Conservation (phyloP, 2,797 vertebrate species). For the Lepus oiostolus region DNA sequence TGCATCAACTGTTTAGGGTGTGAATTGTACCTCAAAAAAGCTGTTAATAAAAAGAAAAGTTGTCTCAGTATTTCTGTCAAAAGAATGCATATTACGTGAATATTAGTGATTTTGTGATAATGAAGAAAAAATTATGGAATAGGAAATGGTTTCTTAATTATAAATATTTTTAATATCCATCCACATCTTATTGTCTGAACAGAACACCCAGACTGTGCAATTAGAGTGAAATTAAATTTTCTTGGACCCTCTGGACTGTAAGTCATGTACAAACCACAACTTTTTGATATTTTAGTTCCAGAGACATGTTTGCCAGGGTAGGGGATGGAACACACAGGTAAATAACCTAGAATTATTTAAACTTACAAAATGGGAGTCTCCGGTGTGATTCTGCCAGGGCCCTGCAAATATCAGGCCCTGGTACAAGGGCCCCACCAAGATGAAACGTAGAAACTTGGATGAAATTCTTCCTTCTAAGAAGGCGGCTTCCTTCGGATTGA, state of each 20-base stretch:
- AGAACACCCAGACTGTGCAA: neutral
- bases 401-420: no score
- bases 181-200: neutral
- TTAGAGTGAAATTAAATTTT: neutral
- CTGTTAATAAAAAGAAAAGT: neutral
- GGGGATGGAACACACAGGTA: neutral
- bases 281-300: conserved; percentile 28
- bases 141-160: conserved; percentile 36
- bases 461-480: conserved; percentile 14
- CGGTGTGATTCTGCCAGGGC: neutral
- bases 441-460: neutral
- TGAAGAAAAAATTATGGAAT: neutral
- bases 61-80: neutral
- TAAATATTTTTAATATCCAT: neutral
- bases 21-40: neutral
- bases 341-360: neutral
- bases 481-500: neutral
- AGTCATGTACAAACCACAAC: neutral
- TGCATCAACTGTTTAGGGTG: neutral
- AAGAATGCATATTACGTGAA: neutral
- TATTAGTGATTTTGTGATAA: neutral
- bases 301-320: neutral
- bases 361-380: neutral
- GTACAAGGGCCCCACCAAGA: neutral
- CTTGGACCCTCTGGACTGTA: neutral